Base-by-base conservation (phyloP, 2,113 vertebrate genomes). In the Bos javanicus region DNA sequence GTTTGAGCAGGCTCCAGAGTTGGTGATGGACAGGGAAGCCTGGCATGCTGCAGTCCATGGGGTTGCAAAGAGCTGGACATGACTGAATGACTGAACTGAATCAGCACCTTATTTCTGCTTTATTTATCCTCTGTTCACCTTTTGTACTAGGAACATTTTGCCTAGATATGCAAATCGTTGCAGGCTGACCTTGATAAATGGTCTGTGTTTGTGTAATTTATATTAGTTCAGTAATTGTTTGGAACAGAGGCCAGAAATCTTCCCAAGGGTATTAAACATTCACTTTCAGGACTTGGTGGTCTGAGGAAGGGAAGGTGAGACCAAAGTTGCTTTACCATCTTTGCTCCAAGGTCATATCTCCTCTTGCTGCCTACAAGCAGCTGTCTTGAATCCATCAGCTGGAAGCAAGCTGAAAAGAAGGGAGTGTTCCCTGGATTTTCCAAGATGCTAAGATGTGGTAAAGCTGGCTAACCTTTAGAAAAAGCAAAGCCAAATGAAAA, bases 161-260 rank as follows among this genome's bases (percentile, higher is more conserved):
- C 91, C 93, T 95, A 98, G 88, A 95, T 98, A 98, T 36, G 90
- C 95, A 98, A 98, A 98, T 98, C 46, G 16, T 94, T 97, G 92
- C 86, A 96, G 95, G 23, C 88, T 96, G 95, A 96, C 98, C 97
- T 98, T 97, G 97, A 98, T 95, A 84, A 98, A 98, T 64, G 98
- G 87, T 64, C 82, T 76, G 36, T 97, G 57, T 98, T 97, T 97
- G 93, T 98, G 46, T 96, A 97, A 98, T 97, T 98, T 95, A 98
- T 94, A 98, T 97, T 96, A 98, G 93, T 84, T 64, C 83, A 97
- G 97, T 97, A 98, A 98, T 97, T 98, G 97, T 98, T 98, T 97
- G 89, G 95, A 96, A 95, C 33, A 96, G 95, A 96, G 90, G 87
- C 95, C 94, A 96, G 39, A 95, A 93, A 93, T 71, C 83, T 96